Evolutionary conservation across 2,113 vertebrate genomes (phyloP), one percentile per base, ranked within the genome.

Genomic region (Onychorhynchus coronatus): DNA sequence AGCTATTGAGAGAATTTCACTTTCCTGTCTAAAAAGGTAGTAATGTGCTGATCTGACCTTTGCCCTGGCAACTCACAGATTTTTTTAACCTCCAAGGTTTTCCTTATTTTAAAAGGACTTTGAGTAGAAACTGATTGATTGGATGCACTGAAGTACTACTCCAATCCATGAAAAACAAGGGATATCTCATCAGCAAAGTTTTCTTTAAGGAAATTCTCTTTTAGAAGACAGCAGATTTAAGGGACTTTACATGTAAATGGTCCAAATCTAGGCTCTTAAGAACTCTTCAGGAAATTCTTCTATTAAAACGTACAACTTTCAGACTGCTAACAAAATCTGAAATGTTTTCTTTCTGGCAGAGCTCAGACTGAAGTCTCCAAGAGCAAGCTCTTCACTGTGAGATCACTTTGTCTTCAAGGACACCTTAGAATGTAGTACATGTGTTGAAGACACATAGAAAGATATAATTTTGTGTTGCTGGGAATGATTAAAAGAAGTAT

Each of bases 21-120:
- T 93, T 89, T 93, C 67, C 78, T 79, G 18, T 94, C 87, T 88
- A 67, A 75, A 79, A 75, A 95, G 61, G 91, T 83, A 88, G 66
- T 89, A 88, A 53, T 65, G 46, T 85, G 77, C 49, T 89, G 41
- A 89, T 89, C 86, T 93, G 80, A 95, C 70, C 74, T 94, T 94
- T 82, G 85, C 20, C 58, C 84, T 79, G 41, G 58, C 53, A 94
- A 89, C 49, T 81, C n/a, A 63, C 55, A 72, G 55, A 58, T 42
- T 92, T 92, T 79, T 89, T 91, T 85, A 89, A 85, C 35, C 12
- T 89, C 65, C 24, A 33, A 46, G 21, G 25, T 11, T 80, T 91
- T 77, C 11, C 28, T 65, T 80, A 33, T 27, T 87, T 25, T 87
- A 37, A 78, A 62, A 89, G 44, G 37, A 72, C 56, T 89, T 85